A percentile compares a stretch with the other conserved stretches of the same genome.
Conservation (phyloP, 2,888 invertebrate species). For the Dastarcus helophoroides region DNA sequence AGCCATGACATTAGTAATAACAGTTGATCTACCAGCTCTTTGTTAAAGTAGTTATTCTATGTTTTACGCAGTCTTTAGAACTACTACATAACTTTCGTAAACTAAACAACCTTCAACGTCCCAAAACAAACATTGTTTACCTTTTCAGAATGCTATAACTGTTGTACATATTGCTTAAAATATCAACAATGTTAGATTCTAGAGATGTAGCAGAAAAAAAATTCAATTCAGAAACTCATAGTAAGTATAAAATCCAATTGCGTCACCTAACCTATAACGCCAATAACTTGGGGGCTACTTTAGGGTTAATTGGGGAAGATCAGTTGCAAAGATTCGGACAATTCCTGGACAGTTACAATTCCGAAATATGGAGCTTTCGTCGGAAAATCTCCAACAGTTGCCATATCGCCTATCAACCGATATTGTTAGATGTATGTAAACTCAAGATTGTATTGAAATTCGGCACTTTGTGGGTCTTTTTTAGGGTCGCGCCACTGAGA, state of each 20-base stretch:
- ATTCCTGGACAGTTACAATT: conserved; percentile 40
- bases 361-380: conserved; percentile 27
- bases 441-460: no score
- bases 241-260: conserved; percentile 25
- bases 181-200: conserved; percentile 30
- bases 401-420: conserved; percentile 17
- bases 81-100: no score
- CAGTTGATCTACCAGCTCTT: no score
- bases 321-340: conserved; percentile 42
- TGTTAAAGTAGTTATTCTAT: no score
- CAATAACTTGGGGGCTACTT: conserved; percentile 12
- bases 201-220: conserved; percentile 30
- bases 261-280: conserved; percentile 6
- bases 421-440: conserved; percentile 11
- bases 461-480: no score
- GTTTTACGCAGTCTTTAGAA: no score
- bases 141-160: no score
- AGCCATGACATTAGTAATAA: no score
- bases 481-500: conserved; percentile 45
- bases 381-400: conserved; percentile 25
- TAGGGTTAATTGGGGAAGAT: conserved; percentile 41
- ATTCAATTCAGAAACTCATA: conserved; percentile 34
- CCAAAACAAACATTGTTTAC: no score
- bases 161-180: no score
- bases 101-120: no score